Evolutionary conservation across 1,140 invertebrate genomes (phyloP), one percentile per base, ranked within the genome.

Genomic region (Euura lappo): DNA sequence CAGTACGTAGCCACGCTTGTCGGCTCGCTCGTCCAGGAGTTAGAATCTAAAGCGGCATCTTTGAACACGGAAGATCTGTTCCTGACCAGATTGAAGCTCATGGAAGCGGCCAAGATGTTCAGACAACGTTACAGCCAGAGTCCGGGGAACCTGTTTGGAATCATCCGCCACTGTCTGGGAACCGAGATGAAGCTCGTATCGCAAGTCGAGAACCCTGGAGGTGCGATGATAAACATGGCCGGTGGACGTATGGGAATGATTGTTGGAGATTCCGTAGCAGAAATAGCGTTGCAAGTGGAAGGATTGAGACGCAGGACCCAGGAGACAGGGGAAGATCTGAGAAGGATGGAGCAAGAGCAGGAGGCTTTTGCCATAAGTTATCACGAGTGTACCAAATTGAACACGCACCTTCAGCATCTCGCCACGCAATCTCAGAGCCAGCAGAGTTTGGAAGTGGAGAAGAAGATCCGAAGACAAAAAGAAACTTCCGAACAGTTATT

Each of bases 341-440:
- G 93, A 13, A 89, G 89, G 78, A 91, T 96, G 84, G 93, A 95
- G 77, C 91, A 94, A 73, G 94, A 96, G 77, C 94, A 96, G 74
- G 95, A 97, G 83, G 90, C 93, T 0, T 96, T 97, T 87, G 94
- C 95, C 2, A 88, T 97, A 43, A 92, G 93, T 78, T 97, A 96
- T 84, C 94, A 96, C 80, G 95, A 97, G 78, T 94, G 93, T 77
- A 91, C 93, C 67, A 96, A 96, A 88, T 84, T 95, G 10, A 93
- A 93, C 83, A 93, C 90, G 43, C 90, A 92, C 77, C 76, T 93
- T 1, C 90, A 91, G 76, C 91, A 92, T 77, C 75, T 92, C 43
- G 83, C 84, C 11, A 89, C 82, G 6, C 89, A 89, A 74, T 88
- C 88, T 4, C 85, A 88, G 11, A 88, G 80, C 66, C 85, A 86